Conservation (phyloP, 2,888 invertebrate species). For the Biston betularia region DNA sequence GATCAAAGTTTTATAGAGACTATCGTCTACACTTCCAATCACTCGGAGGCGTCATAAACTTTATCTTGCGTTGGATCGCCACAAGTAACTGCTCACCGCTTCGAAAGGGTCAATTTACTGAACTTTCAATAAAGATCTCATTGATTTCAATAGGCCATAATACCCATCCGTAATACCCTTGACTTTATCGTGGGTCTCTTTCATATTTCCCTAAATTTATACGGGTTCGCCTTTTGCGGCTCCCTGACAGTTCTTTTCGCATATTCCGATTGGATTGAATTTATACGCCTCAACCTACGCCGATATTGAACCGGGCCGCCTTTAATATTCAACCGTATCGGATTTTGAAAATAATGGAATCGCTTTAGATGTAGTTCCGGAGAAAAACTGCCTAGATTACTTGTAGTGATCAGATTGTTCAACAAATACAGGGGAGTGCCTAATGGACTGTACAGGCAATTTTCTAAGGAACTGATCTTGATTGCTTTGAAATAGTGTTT, state of each 20-base stretch:
- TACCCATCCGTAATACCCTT: slow-evolving; percentile 70
- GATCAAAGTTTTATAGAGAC: slow-evolving; percentile 3
- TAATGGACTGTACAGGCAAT: slow-evolving; percentile 7
- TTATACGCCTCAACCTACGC: slow-evolving; percentile 60
- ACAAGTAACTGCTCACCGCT: slow-evolving; percentile 39
- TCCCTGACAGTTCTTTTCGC: slow-evolving; percentile 65
- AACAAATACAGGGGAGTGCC: slow-evolving; percentile 7
- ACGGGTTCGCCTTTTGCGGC: slow-evolving; percentile 71
- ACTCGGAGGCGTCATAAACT: slow-evolving; percentile 40
- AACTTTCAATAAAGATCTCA: slow-evolving; percentile 77
- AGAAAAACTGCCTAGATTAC: slow-evolving; percentile 35
- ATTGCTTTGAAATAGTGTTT: neutral
- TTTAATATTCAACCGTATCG: slow-evolving; percentile 53
- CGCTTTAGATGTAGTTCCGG: slow-evolving; percentile 35
- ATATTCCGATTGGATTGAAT: slow-evolving; percentile 70
- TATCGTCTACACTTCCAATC: slow-evolving; percentile 3
- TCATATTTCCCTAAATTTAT: slow-evolving; percentile 78
- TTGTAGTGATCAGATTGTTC: slow-evolving; percentile 13
- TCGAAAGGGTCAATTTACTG: slow-evolving; percentile 66
- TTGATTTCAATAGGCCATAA: slow-evolving; percentile 79
- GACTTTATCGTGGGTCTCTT: slow-evolving; percentile 71
- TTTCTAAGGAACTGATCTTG: slow-evolving; percentile 3
- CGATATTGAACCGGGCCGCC: slow-evolving; percentile 54
- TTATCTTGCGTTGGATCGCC: slow-evolving; percentile 44
- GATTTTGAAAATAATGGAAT: slow-evolving; percentile 43